phyloP scores from a whole-genome alignment of 2,888 invertebrate species.

The Lasius platythorax region DNA sequence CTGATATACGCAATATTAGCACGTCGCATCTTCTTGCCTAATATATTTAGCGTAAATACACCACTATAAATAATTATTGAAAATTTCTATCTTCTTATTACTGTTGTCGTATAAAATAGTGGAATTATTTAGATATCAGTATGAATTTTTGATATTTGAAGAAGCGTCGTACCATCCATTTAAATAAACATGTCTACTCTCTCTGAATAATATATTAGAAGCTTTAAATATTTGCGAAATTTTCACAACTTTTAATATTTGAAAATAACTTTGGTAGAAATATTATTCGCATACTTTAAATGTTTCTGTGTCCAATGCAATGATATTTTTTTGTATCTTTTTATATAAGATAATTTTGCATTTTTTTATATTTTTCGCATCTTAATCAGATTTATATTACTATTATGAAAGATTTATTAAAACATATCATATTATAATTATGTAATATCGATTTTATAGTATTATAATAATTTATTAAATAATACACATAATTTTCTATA shows the following conservation, averaged over 20 bases:
- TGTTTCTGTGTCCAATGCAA: not conserved
- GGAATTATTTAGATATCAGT: not conserved
- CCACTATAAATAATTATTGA: not conserved
- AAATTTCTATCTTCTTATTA: not conserved
- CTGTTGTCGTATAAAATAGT: not conserved
- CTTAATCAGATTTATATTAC: not conserved
- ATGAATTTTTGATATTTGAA: not conserved
- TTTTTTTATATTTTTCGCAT: not conserved
- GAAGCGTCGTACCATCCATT: not conserved
- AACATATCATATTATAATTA: not conserved
- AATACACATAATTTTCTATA: not conserved
- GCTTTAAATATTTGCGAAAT: not conserved
- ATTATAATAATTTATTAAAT: constrained; percentile 2
- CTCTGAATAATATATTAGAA: not conserved
- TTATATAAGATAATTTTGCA: not conserved
- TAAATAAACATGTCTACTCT: not conserved
- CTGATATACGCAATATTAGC: not conserved
- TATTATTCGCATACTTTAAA: not conserved
- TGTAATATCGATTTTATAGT: not conserved
- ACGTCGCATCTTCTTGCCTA: not conserved
- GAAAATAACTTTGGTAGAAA: too few relatives aligned
- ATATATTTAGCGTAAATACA: not conserved
- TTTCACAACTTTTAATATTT: too few relatives aligned
- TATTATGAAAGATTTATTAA: not conserved
- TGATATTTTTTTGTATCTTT: not conserved